Evolutionary conservation across 2,797 vertebrate genomes (phyloP), one percentile per base, ranked within the genome.

Genomic region (Neosilurus hyrtlii): DNA sequence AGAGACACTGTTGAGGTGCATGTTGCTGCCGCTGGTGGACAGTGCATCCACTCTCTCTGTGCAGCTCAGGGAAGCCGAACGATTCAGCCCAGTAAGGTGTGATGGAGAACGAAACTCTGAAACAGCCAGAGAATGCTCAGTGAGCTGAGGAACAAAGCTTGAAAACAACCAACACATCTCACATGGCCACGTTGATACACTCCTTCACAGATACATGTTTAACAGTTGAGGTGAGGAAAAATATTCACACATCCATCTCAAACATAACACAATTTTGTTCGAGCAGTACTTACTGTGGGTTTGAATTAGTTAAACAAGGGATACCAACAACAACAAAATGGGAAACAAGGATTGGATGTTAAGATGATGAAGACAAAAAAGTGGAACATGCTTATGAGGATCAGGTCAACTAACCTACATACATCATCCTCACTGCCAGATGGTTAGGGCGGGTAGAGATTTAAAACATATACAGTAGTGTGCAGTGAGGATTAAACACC

Each of bases 41-140:
- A 92, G 86, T 0, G 90, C 89, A 1, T 94, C 88, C 0, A 90
- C 89, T 59, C 94, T 96, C 61, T 97, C 97, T 0, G 96, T 92
- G 89, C 94, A 95, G 90, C 94, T 96, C 82, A 98, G 94, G 1
- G 97, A 98, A 0, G 95, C 95, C 0, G 97, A 98, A 86, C 96
- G 96, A 89, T 97, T 97, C 57, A 99, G 94, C 78, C 94, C 91
- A 8, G 93, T 91, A 6, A 94, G 80, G 56, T 97, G 96, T 2
- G 96, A 96, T 0, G 96, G 96, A 9, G 97, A 97, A 18, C 96
- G 96, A 15, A 94, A 92, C 85, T 98, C 97, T 98, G 93, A 79
- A 88, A 87, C 35, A 74, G 16, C 78, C 84, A 62, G 22, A 30
- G 14, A 61, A 68, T 7, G 8, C 26, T 0, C 16, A 24, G 37